A percentile compares a stretch with the other conserved stretches of the same genome.
Evolutionary conservation across 2,113 vertebrate genomes (phyloP).

Genomic region (Barnardius zonarius): DNA sequence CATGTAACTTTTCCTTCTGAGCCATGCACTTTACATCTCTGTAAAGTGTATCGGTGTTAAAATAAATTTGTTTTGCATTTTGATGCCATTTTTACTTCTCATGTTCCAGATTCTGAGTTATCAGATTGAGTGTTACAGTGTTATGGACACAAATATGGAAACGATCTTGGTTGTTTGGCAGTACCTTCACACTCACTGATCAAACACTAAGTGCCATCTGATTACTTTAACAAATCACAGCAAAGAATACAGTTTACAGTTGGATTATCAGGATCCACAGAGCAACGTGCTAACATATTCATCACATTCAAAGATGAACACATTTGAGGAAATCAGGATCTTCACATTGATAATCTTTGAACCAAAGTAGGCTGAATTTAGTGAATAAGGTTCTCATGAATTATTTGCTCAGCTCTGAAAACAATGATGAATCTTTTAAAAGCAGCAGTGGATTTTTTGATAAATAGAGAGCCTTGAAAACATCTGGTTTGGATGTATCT

Average conservation of each 20-base stretch:
- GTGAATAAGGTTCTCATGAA: conserved; percentile 28
- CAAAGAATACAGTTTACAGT: conserved; percentile 36
- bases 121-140: conserved; percentile 21
- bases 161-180: background rate
- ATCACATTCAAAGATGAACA: background rate
- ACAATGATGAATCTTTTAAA: conserved; percentile 41
- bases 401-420: conserved; percentile 53
- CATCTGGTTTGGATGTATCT: background rate
- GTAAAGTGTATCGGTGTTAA: background rate
- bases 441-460: background rate
- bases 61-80: conserved; percentile 11
- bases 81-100: conserved; percentile 28
- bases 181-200: conserved; percentile 21
- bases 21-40: background rate
- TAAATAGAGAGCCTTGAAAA: conserved; percentile 11
- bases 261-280: conserved; percentile 49
- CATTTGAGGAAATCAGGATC: conserved; percentile 25
- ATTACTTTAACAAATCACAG: conserved; percentile 45
- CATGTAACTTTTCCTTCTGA: background rate
- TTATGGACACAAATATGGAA: conserved; percentile 32
- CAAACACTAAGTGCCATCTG: conserved; percentile 24
- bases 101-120: background rate
- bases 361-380: conserved; percentile 31
- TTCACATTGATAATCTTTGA: conserved; percentile 36
- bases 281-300: conserved; percentile 44